Evolutionary conservation across 1,140 invertebrate genomes (phyloP).

Genomic region (Adelges cooleyi): DNA sequence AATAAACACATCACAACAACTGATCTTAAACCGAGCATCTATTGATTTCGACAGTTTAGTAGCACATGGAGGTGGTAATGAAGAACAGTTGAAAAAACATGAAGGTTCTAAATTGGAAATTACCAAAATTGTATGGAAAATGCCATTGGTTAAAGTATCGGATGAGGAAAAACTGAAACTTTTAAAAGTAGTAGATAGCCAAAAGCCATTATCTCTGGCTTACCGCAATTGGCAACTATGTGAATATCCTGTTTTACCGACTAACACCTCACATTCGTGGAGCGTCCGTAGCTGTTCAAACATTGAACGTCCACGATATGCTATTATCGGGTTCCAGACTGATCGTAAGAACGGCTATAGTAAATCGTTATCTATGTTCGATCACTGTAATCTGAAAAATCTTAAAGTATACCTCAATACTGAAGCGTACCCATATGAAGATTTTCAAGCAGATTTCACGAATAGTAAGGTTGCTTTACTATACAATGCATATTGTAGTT

Average conservation of each 20-base stretch:
- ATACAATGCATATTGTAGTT: constrained; percentile 28
- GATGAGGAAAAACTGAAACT: neutral
- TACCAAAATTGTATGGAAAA: neutral
- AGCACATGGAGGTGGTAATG: neutral
- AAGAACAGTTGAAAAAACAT: no score
- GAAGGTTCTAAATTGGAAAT: neutral
- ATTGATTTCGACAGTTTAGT: neutral
- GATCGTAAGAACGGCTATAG: constrained; percentile 23
- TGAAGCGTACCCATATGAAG: constrained; percentile 29
- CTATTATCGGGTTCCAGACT: constrained; percentile 32
- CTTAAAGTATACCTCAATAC: constrained; percentile 31
- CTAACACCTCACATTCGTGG: neutral
- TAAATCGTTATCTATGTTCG: constrained; percentile 24
- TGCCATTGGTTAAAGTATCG: neutral
- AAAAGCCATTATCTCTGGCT: neutral
- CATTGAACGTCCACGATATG: constrained; percentile 28
- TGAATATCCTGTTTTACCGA: neutral
- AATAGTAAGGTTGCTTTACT: constrained; percentile 28
- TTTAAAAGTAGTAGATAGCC: neutral
- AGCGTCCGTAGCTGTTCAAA: neutral
- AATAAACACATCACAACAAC: neutral
- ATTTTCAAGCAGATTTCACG: constrained; percentile 16
- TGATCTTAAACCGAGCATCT: neutral
- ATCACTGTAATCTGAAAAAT: constrained; percentile 30
- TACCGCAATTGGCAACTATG: neutral